Evolutionary conservation across 2,113 vertebrate species (phyloP).

Genomic region (Dipodomys spectabilis): DNA sequence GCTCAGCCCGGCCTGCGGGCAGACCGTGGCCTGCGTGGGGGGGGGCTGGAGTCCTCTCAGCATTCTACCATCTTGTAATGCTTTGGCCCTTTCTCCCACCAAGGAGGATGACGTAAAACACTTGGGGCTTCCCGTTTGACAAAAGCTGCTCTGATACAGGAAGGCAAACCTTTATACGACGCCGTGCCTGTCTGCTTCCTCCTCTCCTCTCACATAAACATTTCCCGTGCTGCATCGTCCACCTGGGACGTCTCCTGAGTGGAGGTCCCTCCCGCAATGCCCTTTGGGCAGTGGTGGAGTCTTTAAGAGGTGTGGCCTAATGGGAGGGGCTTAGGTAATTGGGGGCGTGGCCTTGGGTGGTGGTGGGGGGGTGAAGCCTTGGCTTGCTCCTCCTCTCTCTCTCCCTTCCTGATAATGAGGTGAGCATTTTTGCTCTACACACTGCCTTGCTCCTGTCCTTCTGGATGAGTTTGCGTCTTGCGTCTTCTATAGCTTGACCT

Average conservation of each 20-base stretch:
- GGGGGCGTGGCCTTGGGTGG: background rate
- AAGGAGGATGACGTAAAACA: too few species aligned
- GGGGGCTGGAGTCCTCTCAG: rapidly evolving
- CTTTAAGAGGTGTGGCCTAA: background rate
- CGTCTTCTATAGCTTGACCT: background rate
- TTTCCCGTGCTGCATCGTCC: too few species aligned
- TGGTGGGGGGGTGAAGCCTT: background rate
- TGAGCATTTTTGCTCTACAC: background rate
- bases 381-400: background rate
- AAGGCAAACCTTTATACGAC: background rate
- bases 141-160: background rate
- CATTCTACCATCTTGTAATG: too few species aligned
- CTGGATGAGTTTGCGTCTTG: background rate
- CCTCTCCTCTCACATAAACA: background rate
- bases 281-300: background rate
- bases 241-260: background rate
- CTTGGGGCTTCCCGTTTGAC: too few species aligned
- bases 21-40: background rate
- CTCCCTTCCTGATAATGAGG: background rate
- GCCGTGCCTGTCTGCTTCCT: rapidly evolving
- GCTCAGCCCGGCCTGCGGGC: background rate
- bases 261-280: too few species aligned
- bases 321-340: too few species aligned
- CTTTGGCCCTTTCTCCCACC: too few species aligned
- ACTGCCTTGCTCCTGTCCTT: background rate